Conservation (phyloP, 1,140 invertebrate genomes). For the Drosophila albomicans region DNA sequence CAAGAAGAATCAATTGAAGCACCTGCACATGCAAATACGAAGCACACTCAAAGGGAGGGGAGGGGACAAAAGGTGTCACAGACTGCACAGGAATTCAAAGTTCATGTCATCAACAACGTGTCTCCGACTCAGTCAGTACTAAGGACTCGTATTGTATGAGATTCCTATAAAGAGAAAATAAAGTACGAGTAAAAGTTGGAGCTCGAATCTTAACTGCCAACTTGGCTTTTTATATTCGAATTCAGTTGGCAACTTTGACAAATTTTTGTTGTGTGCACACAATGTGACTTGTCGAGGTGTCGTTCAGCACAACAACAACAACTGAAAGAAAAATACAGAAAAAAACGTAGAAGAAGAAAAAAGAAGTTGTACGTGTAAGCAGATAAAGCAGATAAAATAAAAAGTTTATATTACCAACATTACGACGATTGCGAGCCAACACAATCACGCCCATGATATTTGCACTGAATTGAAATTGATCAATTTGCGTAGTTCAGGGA, state of each 20-base stretch:
- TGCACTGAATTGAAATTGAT: conserved; percentile 81
- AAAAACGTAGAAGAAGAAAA: neutral
- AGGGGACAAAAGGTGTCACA: conserved; percentile 20
- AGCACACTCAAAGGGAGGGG: neutral
- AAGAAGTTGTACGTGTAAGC: conserved; percentile 15
- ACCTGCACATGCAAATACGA: conserved; percentile 39
- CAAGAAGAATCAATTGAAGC: neutral
- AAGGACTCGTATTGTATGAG: conserved; percentile 5
- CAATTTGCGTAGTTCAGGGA: conserved; percentile 79
- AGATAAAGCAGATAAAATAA: conserved; percentile 38
- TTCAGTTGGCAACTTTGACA: conserved; percentile 54
- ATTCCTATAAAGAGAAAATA: conserved; percentile 11
- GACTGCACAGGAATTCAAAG: conserved; percentile 1
- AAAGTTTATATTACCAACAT: conserved; percentile 77
- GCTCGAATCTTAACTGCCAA: conserved; percentile 13
- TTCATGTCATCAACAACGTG: conserved; percentile 5
- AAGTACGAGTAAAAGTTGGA: conserved; percentile 15
- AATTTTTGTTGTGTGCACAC: conserved; percentile 44
- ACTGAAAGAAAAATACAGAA: neutral
- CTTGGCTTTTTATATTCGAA: conserved; percentile 38
- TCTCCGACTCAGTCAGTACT: neutral
- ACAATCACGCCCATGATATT: conserved; percentile 79
- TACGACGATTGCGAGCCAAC: conserved; percentile 54
- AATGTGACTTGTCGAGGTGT: conserved; percentile 55
- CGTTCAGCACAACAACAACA: conserved; percentile 7